These are phyloP conservation scores for Drosophila gunungcola DNA, from an alignment of 1,140 invertebrate species.

Conservation along the genomic window DNA sequence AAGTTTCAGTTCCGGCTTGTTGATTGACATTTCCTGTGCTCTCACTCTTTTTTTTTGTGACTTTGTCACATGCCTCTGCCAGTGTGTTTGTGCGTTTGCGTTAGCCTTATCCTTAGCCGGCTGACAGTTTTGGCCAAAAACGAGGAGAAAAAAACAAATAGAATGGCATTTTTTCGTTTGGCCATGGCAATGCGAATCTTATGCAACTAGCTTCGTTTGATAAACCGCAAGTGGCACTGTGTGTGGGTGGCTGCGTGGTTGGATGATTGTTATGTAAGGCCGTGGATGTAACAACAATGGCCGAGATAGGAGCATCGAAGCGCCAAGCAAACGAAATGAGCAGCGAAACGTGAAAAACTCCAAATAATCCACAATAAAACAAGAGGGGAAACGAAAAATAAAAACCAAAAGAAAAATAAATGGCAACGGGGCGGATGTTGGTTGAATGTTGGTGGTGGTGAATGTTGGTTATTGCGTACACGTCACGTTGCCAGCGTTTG, in stretches of 20 bases:
- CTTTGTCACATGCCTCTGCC: constrained; percentile 4
- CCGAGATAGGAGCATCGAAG: constrained; percentile 40
- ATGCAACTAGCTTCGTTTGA: constrained; percentile 52
- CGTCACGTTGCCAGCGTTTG: constrained; percentile 8
- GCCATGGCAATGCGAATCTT: constrained; percentile 31
- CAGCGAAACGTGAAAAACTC: constrained; percentile 55
- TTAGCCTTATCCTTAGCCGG: constrained; percentile 30
- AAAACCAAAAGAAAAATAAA: constrained; percentile 2
- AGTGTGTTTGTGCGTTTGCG: constrained; percentile 3
- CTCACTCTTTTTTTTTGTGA: not conserved
- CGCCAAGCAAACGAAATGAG: constrained; percentile 30
- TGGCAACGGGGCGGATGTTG: constrained; percentile 27
- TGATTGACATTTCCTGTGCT: constrained; percentile 73
- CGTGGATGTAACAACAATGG: constrained; percentile 46
- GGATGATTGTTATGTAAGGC: constrained; percentile 33
- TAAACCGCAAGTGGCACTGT: constrained; percentile 39
- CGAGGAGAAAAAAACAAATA: constrained; percentile 10
- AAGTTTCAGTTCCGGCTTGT: constrained; percentile 76
- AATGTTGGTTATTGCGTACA: constrained; percentile 49
- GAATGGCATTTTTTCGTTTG: constrained; percentile 23
- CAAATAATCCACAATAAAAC: constrained; percentile 32
- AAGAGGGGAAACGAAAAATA: not conserved
- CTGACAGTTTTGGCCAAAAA: constrained; percentile 42
- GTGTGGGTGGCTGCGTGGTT: constrained; percentile 5
- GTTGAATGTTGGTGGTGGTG: constrained; percentile 55